A percentile compares a stretch with the other conserved stretches of the same genome.
Evolutionary conservation across 2,888 invertebrate species (phyloP).

Genomic region (Pristionchus mayeri): DNA sequence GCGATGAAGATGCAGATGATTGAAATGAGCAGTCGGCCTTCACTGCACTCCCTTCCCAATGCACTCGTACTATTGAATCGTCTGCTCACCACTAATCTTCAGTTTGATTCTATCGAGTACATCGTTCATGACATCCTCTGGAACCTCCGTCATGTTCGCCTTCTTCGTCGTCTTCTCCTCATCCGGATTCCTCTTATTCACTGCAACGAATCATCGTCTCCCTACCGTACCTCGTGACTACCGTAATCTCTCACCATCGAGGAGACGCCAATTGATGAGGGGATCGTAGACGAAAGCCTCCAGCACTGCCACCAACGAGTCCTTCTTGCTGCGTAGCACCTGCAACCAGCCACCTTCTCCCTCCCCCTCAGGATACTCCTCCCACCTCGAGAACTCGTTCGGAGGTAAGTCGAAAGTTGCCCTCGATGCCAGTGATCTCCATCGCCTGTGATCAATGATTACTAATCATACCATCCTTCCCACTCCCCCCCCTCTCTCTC

Average conservation of each 20-base stretch:
- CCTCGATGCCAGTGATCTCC: constrained; percentile 96
- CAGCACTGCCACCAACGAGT: constrained; percentile 97
- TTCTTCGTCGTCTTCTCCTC: constrained; percentile 24
- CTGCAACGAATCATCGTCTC: background rate
- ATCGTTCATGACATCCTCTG: constrained; percentile 52
- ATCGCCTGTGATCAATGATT: constrained; percentile 69
- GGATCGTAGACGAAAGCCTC: constrained; percentile 99
- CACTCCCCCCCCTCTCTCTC: constrained; percentile 82
- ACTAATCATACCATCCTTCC: too few species aligned
- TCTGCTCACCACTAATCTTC: constrained; percentile 65
- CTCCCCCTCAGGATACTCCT: background rate
- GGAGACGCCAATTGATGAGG: constrained; percentile 94
- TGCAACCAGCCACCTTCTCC: background rate
- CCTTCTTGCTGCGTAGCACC: constrained; percentile 77
- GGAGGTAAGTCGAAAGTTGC: constrained; percentile 95
- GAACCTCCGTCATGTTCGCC: constrained; percentile 51
- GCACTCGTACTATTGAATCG: background rate
- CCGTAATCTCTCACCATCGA: constrained; percentile 78
- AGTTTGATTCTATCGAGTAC: constrained; percentile 68
- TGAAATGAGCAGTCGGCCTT: too few species aligned
- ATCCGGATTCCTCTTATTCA: background rate
- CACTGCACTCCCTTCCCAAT: too few species aligned
- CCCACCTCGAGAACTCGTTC: constrained; percentile 91
- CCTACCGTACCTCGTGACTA: background rate
- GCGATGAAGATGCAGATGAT: background rate